phyloP scores from a whole-genome alignment of 1,140 invertebrate genomes.

The Drosophila micromelanica region DNA sequence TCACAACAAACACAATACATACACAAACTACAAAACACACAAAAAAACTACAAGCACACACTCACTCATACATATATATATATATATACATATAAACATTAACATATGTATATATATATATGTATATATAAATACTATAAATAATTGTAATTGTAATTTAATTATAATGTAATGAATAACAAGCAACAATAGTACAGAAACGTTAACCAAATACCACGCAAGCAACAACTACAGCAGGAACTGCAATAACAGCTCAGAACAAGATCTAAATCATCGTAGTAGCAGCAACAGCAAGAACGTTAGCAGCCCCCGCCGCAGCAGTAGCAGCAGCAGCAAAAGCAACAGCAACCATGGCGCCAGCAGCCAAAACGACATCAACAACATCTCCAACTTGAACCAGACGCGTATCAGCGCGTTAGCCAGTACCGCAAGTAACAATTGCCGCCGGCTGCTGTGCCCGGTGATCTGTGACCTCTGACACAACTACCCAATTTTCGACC shows the following conservation, averaged over 20 bases:
- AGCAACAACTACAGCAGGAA: constrained; percentile 29
- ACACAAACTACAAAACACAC: constrained; percentile 4
- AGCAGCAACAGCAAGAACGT: constrained; percentile 5
- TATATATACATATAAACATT: constrained; percentile 14
- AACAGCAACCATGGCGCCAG: background rate
- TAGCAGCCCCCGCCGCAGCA: background rate
- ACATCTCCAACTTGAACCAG: constrained; percentile 30
- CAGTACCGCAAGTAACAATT: constrained; percentile 33
- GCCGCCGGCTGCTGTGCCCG: constrained; percentile 13
- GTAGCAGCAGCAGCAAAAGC: constrained; percentile 2
- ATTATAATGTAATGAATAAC: constrained; percentile 66
- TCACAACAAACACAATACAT: constrained; percentile 18
- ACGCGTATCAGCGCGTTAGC: constrained; percentile 47
- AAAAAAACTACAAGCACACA: constrained; percentile 5
- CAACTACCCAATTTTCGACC: constrained; percentile 12
- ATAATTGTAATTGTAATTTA: constrained; percentile 70
- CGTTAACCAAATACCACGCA: constrained; percentile 75
- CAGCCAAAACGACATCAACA: constrained; percentile 1
- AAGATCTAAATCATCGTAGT: background rate
- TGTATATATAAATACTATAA: constrained; percentile 53
- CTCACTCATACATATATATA: constrained; percentile 23
- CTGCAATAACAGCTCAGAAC: constrained; percentile 10
- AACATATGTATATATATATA: constrained; percentile 25
- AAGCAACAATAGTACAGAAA: constrained; percentile 76
- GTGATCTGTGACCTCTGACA: constrained; percentile 7